A percentile compares a stretch with the other conserved stretches of the same genome.
These are phyloP conservation scores for Solenodon paradoxus DNA, from an alignment of 2,113 vertebrate species.

Conservation along the genomic window DNA sequence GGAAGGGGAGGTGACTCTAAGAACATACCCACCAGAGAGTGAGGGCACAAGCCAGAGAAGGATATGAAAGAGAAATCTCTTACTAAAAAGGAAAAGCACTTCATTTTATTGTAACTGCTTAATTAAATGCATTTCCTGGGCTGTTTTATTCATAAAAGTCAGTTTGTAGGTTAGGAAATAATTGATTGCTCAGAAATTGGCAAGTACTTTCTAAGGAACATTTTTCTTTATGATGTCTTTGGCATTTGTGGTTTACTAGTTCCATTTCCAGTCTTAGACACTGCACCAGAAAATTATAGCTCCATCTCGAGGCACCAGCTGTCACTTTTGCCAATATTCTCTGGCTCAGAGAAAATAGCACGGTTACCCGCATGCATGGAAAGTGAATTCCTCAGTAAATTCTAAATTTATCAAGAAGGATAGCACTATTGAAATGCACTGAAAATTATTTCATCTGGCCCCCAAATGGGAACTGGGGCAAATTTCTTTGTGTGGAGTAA, in stretches of 20 bases:
- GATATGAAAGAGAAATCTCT: not conserved
- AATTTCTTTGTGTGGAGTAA: not conserved
- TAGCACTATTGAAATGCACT: slow-evolving; percentile 7
- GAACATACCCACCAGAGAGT: not conserved
- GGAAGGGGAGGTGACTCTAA: not conserved
- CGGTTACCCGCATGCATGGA: not conserved
- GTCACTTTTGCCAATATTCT: not conserved
- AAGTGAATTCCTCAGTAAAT: slow-evolving; percentile 9
- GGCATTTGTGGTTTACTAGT: slow-evolving; percentile 44
- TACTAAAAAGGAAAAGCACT: not conserved
- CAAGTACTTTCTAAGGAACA: slow-evolving; percentile 37
- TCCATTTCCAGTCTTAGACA: slow-evolving; percentile 21
- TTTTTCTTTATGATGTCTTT: slow-evolving; percentile 45
- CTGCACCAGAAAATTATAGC: slow-evolving; percentile 22
- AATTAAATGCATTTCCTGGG: slow-evolving; percentile 55
- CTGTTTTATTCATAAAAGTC: slow-evolving; percentile 62
- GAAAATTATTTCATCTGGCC: slow-evolving; percentile 37
- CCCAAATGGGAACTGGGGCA: not conserved
- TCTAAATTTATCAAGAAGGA: slow-evolving; percentile 19
- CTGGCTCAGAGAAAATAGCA: not conserved
- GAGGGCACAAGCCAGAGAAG: not conserved
- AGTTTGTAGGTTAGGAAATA: slow-evolving; percentile 31
- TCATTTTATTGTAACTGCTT: slow-evolving; percentile 34
- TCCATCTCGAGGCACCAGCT: slow-evolving; percentile 37
- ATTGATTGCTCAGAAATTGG: slow-evolving; percentile 50